Percentiles rank a stretch among this genome's conserved stretches.
Conservation (phyloP, 2,888 invertebrate species). For the Nineta flava region DNA sequence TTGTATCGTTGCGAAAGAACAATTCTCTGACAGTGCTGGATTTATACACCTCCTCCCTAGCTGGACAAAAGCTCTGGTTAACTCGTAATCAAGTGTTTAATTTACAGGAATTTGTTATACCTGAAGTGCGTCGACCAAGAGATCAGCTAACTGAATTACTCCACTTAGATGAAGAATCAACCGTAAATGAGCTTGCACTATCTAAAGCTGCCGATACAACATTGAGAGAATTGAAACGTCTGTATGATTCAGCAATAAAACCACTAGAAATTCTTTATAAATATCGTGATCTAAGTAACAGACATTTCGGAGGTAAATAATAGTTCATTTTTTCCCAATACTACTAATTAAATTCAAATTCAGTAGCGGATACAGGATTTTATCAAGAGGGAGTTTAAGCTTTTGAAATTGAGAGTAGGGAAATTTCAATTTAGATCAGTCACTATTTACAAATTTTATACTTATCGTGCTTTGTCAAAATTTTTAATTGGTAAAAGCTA, state of each 20-base stretch:
- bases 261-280: constrained; percentile 83
- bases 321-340: background rate
- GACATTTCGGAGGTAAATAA: constrained; percentile 58
- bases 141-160: constrained; percentile 67
- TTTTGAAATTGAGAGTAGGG: background rate
- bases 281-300: constrained; percentile 80
- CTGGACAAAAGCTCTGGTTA: too few species aligned
- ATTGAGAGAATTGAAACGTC: constrained; percentile 67
- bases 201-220: constrained; percentile 62
- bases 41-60: background rate
- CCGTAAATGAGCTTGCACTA: constrained; percentile 50
- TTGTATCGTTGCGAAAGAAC: background rate
- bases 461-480: too few species aligned
- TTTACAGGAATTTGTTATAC: constrained; percentile 53
- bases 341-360: too few species aligned
- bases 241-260: constrained; percentile 76
- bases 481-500: too few species aligned
- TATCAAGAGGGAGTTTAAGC: constrained; percentile 1
- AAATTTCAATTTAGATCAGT: background rate
- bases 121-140: constrained; percentile 59
- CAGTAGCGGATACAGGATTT: too few species aligned
- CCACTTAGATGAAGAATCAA: constrained; percentile 60
- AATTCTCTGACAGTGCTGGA: background rate
- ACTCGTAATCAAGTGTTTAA: background rate
- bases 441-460: too few species aligned